phyloP scores from a whole-genome alignment of 1,140 invertebrate genomes.

The Pachypeltis micranthus region DNA sequence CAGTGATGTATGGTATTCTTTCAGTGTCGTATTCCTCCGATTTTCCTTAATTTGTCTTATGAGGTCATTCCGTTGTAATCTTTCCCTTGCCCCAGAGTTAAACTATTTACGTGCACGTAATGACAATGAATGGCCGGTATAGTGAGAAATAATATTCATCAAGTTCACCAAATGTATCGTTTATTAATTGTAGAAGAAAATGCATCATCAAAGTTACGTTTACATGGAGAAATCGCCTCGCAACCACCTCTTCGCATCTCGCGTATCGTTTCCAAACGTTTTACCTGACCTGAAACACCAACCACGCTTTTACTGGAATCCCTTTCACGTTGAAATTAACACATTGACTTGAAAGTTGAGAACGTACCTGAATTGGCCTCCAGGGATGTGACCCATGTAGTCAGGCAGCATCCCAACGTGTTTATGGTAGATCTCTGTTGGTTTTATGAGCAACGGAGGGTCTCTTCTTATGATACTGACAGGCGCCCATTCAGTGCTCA shows the following conservation, averaged over 20 bases:
- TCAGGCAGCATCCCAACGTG: conserved; percentile 56
- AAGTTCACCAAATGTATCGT: too few relatives aligned
- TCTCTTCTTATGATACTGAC: conserved; percentile 40
- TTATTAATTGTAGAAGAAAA: too few relatives aligned
- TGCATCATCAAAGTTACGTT: too few relatives aligned
- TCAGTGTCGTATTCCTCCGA: too few relatives aligned
- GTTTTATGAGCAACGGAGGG: conserved; percentile 37
- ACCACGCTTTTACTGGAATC: neutral
- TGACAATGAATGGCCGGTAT: too few relatives aligned
- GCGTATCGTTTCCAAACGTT: conserved; percentile 54
- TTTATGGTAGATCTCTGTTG: conserved; percentile 50
- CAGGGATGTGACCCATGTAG: conserved; percentile 60
- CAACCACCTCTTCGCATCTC: conserved; percentile 55
- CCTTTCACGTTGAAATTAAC: neutral
- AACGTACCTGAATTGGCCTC: conserved; percentile 43
- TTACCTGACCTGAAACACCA: conserved; percentile 46
- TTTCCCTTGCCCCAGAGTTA: too few relatives aligned
- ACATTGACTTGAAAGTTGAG: neutral
- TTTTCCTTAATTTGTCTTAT: too few relatives aligned
- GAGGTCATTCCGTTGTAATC: too few relatives aligned
- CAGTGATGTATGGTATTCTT: too few relatives aligned
- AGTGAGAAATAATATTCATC: too few relatives aligned
- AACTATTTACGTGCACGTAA: too few relatives aligned
- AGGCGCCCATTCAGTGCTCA: conserved; percentile 55
- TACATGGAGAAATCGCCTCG: conserved; percentile 27